Evolutionary conservation across 2,797 vertebrate genomes (phyloP).

Genomic region (Urophycis tenuis): DNA sequence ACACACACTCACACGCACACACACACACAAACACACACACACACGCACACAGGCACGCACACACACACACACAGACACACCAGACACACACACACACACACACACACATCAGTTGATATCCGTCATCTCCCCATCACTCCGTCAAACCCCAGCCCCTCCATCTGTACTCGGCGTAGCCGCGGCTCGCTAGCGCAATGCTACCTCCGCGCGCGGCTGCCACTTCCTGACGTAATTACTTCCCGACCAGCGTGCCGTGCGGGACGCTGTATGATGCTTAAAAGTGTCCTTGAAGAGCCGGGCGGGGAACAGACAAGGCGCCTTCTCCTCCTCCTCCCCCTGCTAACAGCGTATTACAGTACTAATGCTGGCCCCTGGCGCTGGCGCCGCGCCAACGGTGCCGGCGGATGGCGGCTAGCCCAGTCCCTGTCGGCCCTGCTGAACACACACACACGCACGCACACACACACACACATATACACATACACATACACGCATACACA

Average conservation of each 20-base stretch:
- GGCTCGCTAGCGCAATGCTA: too few relatives aligned
- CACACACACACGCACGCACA: neutral
- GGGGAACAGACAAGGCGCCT: neutral
- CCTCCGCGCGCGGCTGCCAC: too few relatives aligned
- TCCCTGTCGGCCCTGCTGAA: slow-evolving; percentile 65
- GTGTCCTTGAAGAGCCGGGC: neutral
- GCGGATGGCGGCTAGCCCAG: slow-evolving; percentile 56
- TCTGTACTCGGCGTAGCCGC: too few relatives aligned
- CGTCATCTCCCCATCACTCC: too few relatives aligned
- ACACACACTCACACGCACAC: too few relatives aligned
- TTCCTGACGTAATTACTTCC: neutral
- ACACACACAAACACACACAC: too few relatives aligned
- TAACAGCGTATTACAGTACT: slow-evolving; percentile 71
- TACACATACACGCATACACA: too few relatives aligned
- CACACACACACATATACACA: slow-evolving; percentile 13
- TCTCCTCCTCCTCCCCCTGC: slow-evolving; percentile 45
- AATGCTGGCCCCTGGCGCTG: slow-evolving; percentile 56
- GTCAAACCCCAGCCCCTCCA: too few relatives aligned
- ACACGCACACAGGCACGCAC: too few relatives aligned
- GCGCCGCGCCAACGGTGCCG: slow-evolving; percentile 47
- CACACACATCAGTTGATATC: too few relatives aligned
- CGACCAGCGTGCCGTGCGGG: neutral
- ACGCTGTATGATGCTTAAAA: neutral
- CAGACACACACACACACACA: too few relatives aligned
- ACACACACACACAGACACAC: too few relatives aligned